A percentile compares a stretch with the other conserved stretches of the same genome.
These are phyloP conservation scores for Lathamus discolor DNA, from an alignment of 2,113 vertebrate genomes.

Conservation along the genomic window DNA sequence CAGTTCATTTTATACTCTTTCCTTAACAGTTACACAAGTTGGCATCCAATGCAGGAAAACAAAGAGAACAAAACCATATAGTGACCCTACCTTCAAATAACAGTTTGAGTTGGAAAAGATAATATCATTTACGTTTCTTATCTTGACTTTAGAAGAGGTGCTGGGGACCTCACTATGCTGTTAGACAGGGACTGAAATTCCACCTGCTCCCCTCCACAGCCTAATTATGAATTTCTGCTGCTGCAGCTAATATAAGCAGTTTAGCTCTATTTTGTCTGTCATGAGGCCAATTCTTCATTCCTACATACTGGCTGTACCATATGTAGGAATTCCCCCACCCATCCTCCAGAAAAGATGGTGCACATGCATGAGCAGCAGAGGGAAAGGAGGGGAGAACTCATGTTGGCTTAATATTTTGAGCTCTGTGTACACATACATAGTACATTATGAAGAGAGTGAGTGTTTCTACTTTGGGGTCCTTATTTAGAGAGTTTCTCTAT, in stretches of 20 bases:
- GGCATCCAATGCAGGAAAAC: not conserved
- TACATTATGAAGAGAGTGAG: not conserved
- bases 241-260: not conserved
- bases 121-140: conserved; percentile 59
- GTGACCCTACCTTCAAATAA: conserved; percentile 26
- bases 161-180: not conserved
- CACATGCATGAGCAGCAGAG: not conserved
- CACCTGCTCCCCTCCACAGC: not conserved
- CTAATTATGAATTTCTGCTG: not conserved
- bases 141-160: conserved; percentile 16
- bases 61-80: not conserved
- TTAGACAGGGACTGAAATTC: not conserved
- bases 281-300: not conserved
- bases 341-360: not conserved
- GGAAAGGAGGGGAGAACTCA: not conserved
- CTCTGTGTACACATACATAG: not conserved
- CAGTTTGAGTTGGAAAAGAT: conserved; percentile 55
- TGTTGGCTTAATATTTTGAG: not conserved
- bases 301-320: not conserved
- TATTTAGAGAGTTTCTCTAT: not conserved
- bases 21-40: not conserved
- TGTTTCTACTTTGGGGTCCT: not conserved
- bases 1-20: not conserved
- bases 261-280: not conserved
- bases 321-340: not conserved